These are phyloP conservation scores for Synergus laeviventris DNA, from an alignment of 2,888 invertebrate species.

Conservation along the genomic window DNA sequence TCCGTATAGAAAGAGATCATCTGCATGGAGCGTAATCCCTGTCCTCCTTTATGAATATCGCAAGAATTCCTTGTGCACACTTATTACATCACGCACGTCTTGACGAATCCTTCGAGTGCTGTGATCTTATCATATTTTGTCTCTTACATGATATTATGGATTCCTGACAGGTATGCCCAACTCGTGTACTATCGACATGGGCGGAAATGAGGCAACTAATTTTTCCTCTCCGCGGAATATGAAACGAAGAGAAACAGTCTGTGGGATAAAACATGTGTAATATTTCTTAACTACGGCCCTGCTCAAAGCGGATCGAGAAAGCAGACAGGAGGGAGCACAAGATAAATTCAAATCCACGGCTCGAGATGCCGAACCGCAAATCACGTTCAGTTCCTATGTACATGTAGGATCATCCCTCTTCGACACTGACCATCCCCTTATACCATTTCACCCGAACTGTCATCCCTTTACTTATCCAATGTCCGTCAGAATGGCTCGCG, in stretches of 20 bases:
- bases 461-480: conserved; percentile 70
- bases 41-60: conserved; percentile 33
- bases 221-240: conserved; percentile 17
- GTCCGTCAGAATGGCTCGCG: conserved; percentile 52
- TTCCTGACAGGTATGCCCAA: conserved; percentile 25
- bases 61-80: conserved; percentile 31
- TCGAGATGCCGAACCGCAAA: conserved; percentile 63
- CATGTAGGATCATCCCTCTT: conserved; percentile 71
- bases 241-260: background rate
- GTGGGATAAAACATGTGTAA: conserved; percentile 14
- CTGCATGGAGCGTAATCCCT: conserved; percentile 37
- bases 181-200: conserved; percentile 35
- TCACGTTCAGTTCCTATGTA: conserved; percentile 69
- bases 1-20: conserved; percentile 40
- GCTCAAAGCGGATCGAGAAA: conserved; percentile 35
- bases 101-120: conserved; percentile 37
- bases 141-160: conserved; percentile 19
- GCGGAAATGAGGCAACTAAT: conserved; percentile 39
- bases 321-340: conserved; percentile 51
- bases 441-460: conserved; percentile 61
- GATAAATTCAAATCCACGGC: conserved; percentile 72
- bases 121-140: conserved; percentile 35
- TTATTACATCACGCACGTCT: conserved; percentile 39
- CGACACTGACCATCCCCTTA: conserved; percentile 66
- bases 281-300: conserved; percentile 31